phyloP scores from a whole-genome alignment of 1,140 invertebrate genomes.

The Drosophila orosa region DNA sequence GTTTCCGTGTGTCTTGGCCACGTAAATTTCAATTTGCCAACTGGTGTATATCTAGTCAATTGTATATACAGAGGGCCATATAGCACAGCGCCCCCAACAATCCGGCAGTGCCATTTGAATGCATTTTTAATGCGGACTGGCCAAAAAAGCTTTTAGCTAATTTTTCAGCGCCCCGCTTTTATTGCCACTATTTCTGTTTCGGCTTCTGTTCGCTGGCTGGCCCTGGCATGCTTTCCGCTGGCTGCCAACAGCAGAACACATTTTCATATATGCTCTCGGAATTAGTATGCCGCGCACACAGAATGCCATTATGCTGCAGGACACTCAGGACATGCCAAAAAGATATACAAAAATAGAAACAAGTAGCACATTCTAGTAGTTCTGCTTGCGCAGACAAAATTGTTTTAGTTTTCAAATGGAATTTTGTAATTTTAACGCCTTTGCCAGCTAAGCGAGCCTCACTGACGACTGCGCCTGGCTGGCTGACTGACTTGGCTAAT shows the following conservation, averaged over 20 bases:
- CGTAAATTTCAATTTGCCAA: conserved; percentile 57
- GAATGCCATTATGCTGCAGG: conserved; percentile 79
- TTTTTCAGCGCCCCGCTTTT: conserved; percentile 58
- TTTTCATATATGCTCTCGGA: conserved; percentile 38
- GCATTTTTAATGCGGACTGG: conserved; percentile 76
- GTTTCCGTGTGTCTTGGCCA: conserved; percentile 39
- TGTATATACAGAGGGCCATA: conserved; percentile 46
- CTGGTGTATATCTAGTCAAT: conserved; percentile 40
- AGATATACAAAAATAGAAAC: conserved; percentile 26
- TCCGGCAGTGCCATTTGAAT: conserved; percentile 66
- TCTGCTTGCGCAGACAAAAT: conserved; percentile 58
- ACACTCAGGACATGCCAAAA: conserved; percentile 65
- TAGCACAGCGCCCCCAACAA: not conserved
- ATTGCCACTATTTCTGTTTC: conserved; percentile 27
- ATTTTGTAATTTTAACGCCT: conserved; percentile 83
- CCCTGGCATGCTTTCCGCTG: conserved; percentile 72
- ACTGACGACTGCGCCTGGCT: conserved; percentile 7
- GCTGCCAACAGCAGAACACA: conserved; percentile 17
- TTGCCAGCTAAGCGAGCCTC: conserved; percentile 25
- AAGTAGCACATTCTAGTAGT: conserved; percentile 56
- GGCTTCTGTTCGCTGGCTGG: conserved; percentile 22
- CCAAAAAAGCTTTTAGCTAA: conserved; percentile 81
- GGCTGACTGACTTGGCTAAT: conserved; percentile 40
- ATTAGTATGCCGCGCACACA: conserved; percentile 80
- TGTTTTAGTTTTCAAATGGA: conserved; percentile 83